phyloP scores from a whole-genome alignment of 1,140 invertebrate species.

The Psilanteris sp. region DNA sequence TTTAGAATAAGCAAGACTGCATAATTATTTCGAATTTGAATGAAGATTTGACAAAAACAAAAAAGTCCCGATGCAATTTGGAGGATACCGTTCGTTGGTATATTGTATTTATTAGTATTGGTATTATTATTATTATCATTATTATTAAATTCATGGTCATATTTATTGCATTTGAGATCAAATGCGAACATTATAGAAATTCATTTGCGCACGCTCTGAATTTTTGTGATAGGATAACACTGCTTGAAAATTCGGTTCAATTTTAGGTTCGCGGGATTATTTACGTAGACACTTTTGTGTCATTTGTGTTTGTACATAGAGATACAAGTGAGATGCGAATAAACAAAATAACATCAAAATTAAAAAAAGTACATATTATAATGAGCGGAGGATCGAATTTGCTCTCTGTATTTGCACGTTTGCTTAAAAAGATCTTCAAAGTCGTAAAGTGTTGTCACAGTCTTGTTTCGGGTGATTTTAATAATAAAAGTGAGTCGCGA shows the following conservation, averaged over 20 bases:
- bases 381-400: constrained; percentile 1
- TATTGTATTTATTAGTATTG: too few relatives aligned
- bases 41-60: too few relatives aligned
- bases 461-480: constrained; percentile 22
- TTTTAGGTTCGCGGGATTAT: constrained; percentile 27
- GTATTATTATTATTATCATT: too few relatives aligned
- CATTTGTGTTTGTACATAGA: constrained; percentile 1
- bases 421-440: constrained; percentile 7
- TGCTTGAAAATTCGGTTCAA: constrained; percentile 20
- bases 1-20: too few relatives aligned
- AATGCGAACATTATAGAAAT: not conserved
- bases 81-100: too few relatives aligned
- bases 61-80: too few relatives aligned
- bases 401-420: constrained; percentile 1
- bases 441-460: constrained; percentile 4
- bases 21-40: too few relatives aligned
- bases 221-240: constrained; percentile 11
- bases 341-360: not conserved
- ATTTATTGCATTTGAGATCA: constrained; percentile 18
- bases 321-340: not conserved
- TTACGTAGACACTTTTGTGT: constrained; percentile 15
- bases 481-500: constrained; percentile 3
- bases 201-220: not conserved
- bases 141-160: constrained; percentile 12
- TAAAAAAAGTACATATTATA: too few relatives aligned